Conservation (phyloP, 2,888 invertebrate species). For the Chymomyza procnemis region DNA sequence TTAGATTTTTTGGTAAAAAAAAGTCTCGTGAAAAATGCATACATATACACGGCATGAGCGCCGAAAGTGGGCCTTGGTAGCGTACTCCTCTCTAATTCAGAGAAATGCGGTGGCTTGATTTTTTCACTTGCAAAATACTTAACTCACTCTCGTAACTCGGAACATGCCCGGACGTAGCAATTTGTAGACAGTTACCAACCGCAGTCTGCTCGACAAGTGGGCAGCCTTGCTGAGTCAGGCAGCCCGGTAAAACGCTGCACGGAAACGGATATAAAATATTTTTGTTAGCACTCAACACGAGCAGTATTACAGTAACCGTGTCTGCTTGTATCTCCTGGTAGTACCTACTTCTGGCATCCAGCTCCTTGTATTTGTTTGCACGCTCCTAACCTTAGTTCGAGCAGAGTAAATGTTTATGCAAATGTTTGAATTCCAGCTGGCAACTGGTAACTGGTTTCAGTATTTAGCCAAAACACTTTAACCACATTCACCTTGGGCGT, state of each 20-base stretch:
- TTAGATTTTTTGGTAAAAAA: too few relatives aligned
- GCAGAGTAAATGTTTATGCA: slow-evolving; percentile 60
- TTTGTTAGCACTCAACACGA: slow-evolving; percentile 45
- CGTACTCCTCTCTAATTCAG: too few relatives aligned
- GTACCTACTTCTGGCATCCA: too few relatives aligned
- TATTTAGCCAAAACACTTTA: slow-evolving; percentile 61
- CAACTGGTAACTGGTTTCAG: slow-evolving; percentile 4
- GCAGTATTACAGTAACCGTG: slow-evolving; percentile 36
- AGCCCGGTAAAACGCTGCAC: slow-evolving; percentile 16
- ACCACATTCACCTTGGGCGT: slow-evolving; percentile 70
- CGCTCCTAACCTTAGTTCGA: slow-evolving; percentile 18
- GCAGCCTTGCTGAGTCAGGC: slow-evolving; percentile 41
- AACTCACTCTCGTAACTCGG: too few relatives aligned
- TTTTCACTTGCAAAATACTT: too few relatives aligned
- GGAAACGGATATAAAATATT: slow-evolving; percentile 74
- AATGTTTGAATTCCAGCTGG: slow-evolving; percentile 51
- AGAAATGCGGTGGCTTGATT: too few relatives aligned
- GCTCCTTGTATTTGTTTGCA: slow-evolving; percentile 21
- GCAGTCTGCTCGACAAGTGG: slow-evolving; percentile 39
- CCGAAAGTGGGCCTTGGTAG: too few relatives aligned
- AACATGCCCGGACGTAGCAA: background rate
- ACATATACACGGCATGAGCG: too few relatives aligned
- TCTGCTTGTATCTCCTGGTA: slow-evolving; percentile 3
- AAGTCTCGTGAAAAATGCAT: too few relatives aligned
- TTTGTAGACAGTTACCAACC: slow-evolving; percentile 59